Conservation (phyloP, 2,888 invertebrate species). For the Tigriopus californicus region DNA sequence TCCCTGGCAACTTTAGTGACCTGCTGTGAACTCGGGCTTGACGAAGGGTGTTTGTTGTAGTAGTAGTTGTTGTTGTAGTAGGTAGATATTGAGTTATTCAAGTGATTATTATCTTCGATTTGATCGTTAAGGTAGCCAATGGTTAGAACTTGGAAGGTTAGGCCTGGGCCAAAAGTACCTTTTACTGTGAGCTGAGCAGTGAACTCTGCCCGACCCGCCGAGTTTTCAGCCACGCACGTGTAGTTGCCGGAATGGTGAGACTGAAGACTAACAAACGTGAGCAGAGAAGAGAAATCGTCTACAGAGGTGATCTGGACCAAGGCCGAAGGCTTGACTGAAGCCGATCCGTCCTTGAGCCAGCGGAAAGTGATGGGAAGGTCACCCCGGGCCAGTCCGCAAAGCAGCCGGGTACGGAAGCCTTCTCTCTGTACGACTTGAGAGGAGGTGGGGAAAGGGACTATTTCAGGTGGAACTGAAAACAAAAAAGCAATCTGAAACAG, state of each 20-base stretch:
- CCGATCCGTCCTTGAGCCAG: constrained; percentile 10
- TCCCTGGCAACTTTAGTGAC: too few species aligned
- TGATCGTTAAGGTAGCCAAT: too few species aligned
- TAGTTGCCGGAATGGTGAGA: constrained; percentile 33
- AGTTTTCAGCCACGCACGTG: constrained; percentile 34
- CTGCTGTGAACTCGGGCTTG: too few species aligned
- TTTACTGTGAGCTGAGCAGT: constrained; percentile 32
- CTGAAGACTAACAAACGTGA: constrained; percentile 13
- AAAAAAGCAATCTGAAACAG: background rate
- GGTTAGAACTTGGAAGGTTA: too few species aligned
- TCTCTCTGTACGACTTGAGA: background rate
- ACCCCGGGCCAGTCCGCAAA: constrained; percentile 11
- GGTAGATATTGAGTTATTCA: too few species aligned
- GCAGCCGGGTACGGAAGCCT: constrained; percentile 7
- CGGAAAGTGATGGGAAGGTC: constrained; percentile 6
- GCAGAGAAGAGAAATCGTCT: constrained; percentile 12
- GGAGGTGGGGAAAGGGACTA: constrained; percentile 5
- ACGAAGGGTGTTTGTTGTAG: too few species aligned
- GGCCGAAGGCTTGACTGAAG: background rate
- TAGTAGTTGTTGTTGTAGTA: too few species aligned
- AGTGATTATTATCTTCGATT: background rate
- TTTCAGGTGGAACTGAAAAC: constrained; percentile 11
- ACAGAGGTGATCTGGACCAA: constrained; percentile 1
- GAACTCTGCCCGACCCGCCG: constrained; percentile 30
- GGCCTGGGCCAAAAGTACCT: constrained; percentile 11